Evolutionary conservation across 2,113 vertebrate genomes (phyloP).

Genomic region (Coptodon bakossiorum): DNA sequence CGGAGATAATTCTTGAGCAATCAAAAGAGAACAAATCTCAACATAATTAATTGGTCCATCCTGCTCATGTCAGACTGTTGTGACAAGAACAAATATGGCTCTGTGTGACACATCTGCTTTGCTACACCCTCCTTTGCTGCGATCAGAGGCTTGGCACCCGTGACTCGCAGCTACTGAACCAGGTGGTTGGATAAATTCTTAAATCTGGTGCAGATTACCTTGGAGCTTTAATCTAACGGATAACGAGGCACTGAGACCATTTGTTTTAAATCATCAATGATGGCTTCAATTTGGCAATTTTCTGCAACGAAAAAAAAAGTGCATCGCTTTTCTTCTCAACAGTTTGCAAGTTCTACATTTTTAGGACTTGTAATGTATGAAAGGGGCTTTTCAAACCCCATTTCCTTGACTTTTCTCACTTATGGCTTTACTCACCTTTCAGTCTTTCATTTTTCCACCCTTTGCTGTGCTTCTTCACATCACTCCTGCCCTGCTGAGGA

Average conservation of each 20-base stretch:
- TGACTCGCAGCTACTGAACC: conserved; percentile 15
- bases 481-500: conserved; percentile 27
- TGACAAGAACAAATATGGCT: neutral
- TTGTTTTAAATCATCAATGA: conserved; percentile 32
- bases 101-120: conserved; percentile 21
- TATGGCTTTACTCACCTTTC: conserved; percentile 17
- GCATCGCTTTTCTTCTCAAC: neutral
- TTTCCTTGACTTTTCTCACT: conserved; percentile 7
- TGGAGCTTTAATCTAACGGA: conserved; percentile 39
- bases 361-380: neutral
- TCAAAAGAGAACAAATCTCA: neutral
- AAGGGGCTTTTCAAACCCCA: neutral
- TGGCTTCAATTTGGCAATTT: conserved; percentile 36
- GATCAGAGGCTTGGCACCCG: neutral
- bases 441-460: neutral
- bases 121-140: neutral
- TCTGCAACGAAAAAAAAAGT: neutral
- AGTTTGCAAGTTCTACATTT: conserved; percentile 2
- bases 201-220: conserved; percentile 46
- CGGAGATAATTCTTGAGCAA: neutral
- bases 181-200: conserved; percentile 49
- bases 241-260: conserved; percentile 12
- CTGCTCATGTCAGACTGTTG: neutral
- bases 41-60: neutral
- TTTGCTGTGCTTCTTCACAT: conserved; percentile 21